Evolutionary conservation across 2,888 invertebrate species (phyloP).

Genomic region (Noctua fimbriata): DNA sequence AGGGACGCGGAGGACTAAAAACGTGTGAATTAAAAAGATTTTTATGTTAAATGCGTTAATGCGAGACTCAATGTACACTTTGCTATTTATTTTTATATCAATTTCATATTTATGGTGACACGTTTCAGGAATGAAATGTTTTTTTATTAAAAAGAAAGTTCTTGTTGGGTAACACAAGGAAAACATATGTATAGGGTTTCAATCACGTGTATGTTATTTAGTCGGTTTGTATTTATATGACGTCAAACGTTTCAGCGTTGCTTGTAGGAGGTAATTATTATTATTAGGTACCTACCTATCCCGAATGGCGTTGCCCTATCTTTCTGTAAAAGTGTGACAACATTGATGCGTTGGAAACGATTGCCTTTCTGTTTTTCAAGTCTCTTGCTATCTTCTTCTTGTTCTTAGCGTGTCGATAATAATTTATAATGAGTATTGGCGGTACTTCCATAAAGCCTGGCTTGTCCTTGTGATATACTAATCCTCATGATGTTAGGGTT

Average conservation of each 20-base stretch:
- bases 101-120: slow-evolving; percentile 54
- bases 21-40: slow-evolving; percentile 78
- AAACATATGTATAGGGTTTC: not conserved
- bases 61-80: slow-evolving; percentile 60
- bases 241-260: too few species aligned
- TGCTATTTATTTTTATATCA: slow-evolving; percentile 58
- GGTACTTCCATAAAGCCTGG: too few species aligned
- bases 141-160: not conserved
- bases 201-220: not conserved
- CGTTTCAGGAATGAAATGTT: slow-evolving; percentile 24
- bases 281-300: too few species aligned
- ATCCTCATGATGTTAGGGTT: too few species aligned
- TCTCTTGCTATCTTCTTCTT: not conserved
- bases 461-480: too few species aligned
- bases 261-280: too few species aligned
- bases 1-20: slow-evolving; percentile 61
- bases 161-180: not conserved
- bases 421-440: too few species aligned
- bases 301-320: too few species aligned
- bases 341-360: not conserved
- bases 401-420: too few species aligned
- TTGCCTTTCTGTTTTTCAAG: not conserved
- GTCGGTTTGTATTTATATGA: not conserved
- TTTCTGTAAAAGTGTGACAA: not conserved
- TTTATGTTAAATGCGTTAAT: slow-evolving; percentile 77